These are phyloP conservation scores for Umimayanthus chanpuru DNA, from an alignment of 92 coral and sea anemone genomes.

Conservation along the genomic window DNA sequence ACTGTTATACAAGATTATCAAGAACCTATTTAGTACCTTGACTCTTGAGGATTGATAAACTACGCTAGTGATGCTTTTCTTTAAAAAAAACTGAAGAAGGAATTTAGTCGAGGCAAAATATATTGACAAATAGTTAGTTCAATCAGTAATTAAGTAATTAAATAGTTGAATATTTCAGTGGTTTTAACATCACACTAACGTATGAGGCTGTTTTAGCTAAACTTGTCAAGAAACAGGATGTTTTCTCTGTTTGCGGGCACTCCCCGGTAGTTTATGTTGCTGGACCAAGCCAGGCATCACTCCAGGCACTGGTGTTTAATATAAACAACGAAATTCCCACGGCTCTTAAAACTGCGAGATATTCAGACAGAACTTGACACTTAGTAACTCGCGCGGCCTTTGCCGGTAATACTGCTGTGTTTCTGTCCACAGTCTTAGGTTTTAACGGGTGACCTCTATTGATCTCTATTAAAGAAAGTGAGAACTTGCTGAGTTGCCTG, in stretches of 20 bases:
- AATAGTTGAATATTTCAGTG: too few species aligned
- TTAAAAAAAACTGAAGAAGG: too few species aligned
- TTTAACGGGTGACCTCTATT: slow-evolving; percentile 14
- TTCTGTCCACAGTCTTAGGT: slow-evolving; percentile 1
- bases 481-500: slow-evolving; percentile 10
- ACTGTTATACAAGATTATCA: too few species aligned
- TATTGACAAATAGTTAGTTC: neutral
- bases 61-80: too few species aligned
- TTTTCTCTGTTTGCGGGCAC: slow-evolving; percentile 16
- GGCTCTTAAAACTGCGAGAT: slow-evolving; percentile 33
- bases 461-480: slow-evolving; percentile 17
- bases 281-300: neutral
- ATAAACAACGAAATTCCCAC: slow-evolving; percentile 41
- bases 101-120: too few species aligned
- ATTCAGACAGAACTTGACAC: slow-evolving; percentile 29
- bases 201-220: neutral
- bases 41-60: too few species aligned
- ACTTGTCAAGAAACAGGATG: slow-evolving; percentile 29
- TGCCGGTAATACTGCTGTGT: neutral
- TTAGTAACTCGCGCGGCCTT: neutral
- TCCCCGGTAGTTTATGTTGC: slow-evolving; percentile 33
- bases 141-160: neutral
- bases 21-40: too few species aligned
- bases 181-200: too few species aligned
- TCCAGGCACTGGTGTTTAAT: slow-evolving; percentile 5